Evolutionary conservation across 2,797 vertebrate species (phyloP).

Genomic region (Thalassophryne amazonica): DNA sequence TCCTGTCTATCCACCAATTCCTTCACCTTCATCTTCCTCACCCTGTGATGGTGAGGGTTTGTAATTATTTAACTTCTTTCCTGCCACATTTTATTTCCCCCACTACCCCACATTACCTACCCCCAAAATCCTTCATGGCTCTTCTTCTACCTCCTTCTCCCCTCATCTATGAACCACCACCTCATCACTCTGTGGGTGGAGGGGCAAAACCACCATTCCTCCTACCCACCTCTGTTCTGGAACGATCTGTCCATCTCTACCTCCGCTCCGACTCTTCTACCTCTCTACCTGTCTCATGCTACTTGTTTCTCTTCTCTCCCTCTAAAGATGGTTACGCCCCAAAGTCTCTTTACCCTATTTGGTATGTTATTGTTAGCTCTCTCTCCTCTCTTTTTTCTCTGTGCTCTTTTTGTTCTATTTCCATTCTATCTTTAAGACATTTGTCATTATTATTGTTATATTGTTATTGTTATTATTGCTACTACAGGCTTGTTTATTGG

Average conservation of each 20-base stretch:
- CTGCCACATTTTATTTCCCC: constrained; percentile 54
- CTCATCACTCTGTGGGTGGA: constrained; percentile 96
- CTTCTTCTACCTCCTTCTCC: constrained; percentile 64
- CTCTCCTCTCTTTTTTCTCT: constrained; percentile 82
- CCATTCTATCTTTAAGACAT: constrained; percentile 42
- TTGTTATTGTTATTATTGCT: constrained; percentile 7
- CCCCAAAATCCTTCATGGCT: constrained; percentile 51
- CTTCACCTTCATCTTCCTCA: constrained; percentile 66
- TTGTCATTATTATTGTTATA: constrained; percentile 31
- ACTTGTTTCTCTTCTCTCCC: constrained; percentile 96
- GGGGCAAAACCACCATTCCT: constrained; percentile 83
- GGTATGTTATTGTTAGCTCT: constrained; percentile 98
- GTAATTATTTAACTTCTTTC: constrained; percentile 31
- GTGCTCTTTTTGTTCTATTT: constrained; percentile 76
- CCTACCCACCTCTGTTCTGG: constrained; percentile 91
- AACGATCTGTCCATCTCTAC: constrained; percentile 97
- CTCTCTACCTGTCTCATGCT: constrained; percentile 99
- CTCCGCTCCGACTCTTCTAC: constrained; percentile 92
- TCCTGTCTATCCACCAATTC: background rate
- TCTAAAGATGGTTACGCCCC: constrained; percentile 97
- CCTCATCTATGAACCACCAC: constrained; percentile 96
- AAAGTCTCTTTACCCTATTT: constrained; percentile 97
- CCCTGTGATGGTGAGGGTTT: constrained; percentile 21
- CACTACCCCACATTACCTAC: constrained; percentile 80
- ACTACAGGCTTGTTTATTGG: constrained; percentile 14